Conservation (phyloP, 2,113 vertebrate genomes). For the Callipepla californica region DNA sequence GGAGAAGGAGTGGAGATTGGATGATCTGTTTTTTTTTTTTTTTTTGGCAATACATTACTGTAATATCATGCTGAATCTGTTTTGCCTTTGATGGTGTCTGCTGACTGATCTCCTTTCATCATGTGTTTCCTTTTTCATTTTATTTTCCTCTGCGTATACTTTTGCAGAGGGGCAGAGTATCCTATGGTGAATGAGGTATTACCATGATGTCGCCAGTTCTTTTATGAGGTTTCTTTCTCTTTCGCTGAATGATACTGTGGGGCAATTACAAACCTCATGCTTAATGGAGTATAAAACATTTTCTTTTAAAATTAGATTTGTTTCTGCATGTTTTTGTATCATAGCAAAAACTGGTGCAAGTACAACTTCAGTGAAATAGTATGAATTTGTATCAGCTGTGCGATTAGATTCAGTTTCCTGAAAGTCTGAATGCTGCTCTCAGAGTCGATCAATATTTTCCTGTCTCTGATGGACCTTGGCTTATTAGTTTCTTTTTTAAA, state of each 20-base stretch:
- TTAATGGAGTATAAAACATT: background rate
- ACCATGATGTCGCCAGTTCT: background rate
- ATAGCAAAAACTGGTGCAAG: fast-evolving
- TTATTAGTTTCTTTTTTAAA: background rate
- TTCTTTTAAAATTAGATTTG: background rate
- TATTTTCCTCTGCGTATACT: background rate
- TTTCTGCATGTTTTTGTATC: background rate
- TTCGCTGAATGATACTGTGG: background rate
- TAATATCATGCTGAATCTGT: background rate
- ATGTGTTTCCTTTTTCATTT: background rate
- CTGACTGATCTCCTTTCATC: background rate
- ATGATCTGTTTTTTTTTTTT: background rate
- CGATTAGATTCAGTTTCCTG: background rate
- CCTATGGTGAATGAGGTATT: background rate
- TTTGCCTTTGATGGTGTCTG: background rate
- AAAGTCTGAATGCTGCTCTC: background rate
- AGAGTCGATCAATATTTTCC: background rate
- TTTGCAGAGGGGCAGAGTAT: background rate
- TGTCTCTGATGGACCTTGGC: background rate
- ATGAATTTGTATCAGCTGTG: background rate
- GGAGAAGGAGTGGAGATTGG: too few species aligned
- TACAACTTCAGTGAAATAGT: background rate
- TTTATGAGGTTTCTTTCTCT: background rate
- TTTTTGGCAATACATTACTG: background rate
- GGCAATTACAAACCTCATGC: background rate